Evolutionary conservation across 1,140 invertebrate genomes (phyloP), one percentile per base, ranked within the genome.

Genomic region (Aphelinus certus): DNA sequence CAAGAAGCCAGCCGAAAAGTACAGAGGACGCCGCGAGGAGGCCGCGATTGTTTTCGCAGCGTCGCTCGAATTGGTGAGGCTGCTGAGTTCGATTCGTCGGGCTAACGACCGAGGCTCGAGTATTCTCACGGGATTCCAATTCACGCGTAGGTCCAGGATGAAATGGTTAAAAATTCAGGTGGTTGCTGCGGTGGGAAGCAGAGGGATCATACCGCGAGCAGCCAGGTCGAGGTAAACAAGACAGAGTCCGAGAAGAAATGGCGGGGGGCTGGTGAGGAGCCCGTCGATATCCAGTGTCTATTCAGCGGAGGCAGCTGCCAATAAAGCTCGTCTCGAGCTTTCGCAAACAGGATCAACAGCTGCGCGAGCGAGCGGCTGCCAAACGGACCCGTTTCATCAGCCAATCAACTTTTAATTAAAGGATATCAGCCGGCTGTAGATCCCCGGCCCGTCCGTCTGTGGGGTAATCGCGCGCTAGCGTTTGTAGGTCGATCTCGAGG

Each of bases 361-460:
- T 56, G 26, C 26, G 26, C 26, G 26, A 26, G 26, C 26, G 26
- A 26, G 26, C 26, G 26, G 26, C 42, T 65, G 63, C 51, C 48
- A 48, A 57, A 26, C 43, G 43, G 46, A 51, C 26, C 7, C 60
- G 45, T 63, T 71, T 56, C 60, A 63, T 57, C 61, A 47, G 43
- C 1, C 42, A 64, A 73, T 73, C 64, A 64, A 67, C 64, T 73
- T 58, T 61, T 73, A 73, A 73, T 73, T 73, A 73, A 58, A 55
- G 64, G 71, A 72, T 64, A 64, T 49, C 51, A 64, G 3, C 57
- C 42, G 47, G 43, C 10, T 48, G 7, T 63, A 47, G 9, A 43
- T 64, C 62, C 47, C 62, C 7, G 42, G n/a, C 62, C 47, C 45
- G 26, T 26, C 26, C 26, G 26, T 26, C 0, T 26, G 26, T 26